These are phyloP conservation scores for Pionites leucogaster DNA, from an alignment of 2,113 vertebrate species.

Conservation along the genomic window DNA sequence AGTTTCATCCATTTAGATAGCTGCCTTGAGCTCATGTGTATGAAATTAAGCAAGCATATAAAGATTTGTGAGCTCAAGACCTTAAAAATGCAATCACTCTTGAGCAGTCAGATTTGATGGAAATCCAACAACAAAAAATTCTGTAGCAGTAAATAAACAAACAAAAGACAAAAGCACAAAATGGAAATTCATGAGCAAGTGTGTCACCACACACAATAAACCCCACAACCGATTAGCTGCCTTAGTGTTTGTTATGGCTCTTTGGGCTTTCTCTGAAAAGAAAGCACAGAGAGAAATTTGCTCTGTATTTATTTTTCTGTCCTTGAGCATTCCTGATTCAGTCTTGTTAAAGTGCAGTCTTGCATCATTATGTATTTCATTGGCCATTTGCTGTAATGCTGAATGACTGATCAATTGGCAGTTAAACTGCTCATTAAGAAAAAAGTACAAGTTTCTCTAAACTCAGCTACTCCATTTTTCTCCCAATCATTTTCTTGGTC, in stretches of 20 bases:
- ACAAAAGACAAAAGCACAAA: background rate
- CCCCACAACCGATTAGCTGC: background rate
- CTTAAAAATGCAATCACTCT: background rate
- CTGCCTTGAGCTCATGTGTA: background rate
- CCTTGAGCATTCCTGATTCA: background rate
- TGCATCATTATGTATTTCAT: constrained; percentile 37
- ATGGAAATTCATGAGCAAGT: background rate
- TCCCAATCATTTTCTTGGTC: constrained; percentile 6
- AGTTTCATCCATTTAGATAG: background rate
- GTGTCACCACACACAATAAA: background rate
- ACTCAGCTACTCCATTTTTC: constrained; percentile 38
- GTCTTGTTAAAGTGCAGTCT: background rate
- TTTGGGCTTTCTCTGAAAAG: background rate
- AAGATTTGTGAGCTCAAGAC: background rate
- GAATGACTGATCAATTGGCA: constrained; percentile 48
- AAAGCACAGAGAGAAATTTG: background rate
- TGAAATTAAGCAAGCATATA: background rate
- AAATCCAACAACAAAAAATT: background rate
- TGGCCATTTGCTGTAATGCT: constrained; percentile 31
- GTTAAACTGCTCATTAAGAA: constrained; percentile 48
- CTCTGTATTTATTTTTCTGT: constrained; percentile 5
- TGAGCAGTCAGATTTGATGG: background rate
- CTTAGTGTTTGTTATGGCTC: background rate
- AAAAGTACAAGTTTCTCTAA: constrained; percentile 54
- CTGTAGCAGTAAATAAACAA: background rate